These are phyloP conservation scores for Caenorhabditis doughertyi DNA, from an alignment of 2,888 invertebrate genomes.

Conservation along the genomic window DNA sequence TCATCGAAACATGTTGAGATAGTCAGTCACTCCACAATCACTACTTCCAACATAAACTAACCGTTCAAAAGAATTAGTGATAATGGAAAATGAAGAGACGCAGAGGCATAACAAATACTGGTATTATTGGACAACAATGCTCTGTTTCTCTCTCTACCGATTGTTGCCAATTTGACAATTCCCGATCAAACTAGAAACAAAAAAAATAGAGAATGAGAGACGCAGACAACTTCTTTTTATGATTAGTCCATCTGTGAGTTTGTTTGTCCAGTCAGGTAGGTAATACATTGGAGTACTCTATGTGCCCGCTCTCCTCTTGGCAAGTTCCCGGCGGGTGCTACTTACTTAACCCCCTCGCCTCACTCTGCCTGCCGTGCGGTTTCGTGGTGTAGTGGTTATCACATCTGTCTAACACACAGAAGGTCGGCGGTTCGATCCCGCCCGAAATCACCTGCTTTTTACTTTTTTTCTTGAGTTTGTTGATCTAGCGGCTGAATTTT, in stretches of 20 bases:
- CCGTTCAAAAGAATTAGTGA: constrained; percentile 12
- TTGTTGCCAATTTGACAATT: neutral
- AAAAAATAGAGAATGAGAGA: neutral
- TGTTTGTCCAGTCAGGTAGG: too few relatives aligned
- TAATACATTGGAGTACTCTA: too few relatives aligned
- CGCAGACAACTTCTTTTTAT: neutral
- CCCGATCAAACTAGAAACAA: constrained; percentile 32
- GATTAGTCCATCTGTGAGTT: too few relatives aligned
- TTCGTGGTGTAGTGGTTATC: constrained; percentile 82
- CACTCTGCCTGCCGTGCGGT: too few relatives aligned
- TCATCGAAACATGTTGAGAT: constrained; percentile 30
- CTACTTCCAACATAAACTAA: neutral
- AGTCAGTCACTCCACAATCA: too few relatives aligned
- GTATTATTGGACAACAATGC: constrained; percentile 2
- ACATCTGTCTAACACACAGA: constrained; percentile 82
- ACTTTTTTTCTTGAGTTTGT: too few relatives aligned
- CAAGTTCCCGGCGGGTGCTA: too few relatives aligned
- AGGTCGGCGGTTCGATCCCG: constrained; percentile 82
- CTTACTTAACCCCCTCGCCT: too few relatives aligned
- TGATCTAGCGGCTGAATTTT: too few relatives aligned
- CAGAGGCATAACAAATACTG: constrained; percentile 28
- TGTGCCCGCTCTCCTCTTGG: too few relatives aligned
- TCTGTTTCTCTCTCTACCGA: neutral
- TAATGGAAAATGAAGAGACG: neutral
- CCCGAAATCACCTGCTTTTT: constrained; percentile 82